Conservation (phyloP, 2,888 invertebrate species). For the Slavum lentiscoides region DNA sequence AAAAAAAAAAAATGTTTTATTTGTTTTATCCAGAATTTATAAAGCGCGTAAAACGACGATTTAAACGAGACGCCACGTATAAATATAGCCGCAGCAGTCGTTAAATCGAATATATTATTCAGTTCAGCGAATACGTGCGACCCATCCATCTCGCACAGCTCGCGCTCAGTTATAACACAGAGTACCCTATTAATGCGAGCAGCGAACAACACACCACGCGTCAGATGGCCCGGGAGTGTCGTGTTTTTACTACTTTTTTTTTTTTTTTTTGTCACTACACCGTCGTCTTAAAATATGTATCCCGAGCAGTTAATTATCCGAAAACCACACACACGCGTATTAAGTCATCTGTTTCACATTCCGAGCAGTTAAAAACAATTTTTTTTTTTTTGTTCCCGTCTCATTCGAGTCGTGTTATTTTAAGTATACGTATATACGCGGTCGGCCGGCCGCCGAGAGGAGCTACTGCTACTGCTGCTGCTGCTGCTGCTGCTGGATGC, state of each 20-base stretch:
- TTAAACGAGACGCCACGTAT: too few species aligned
- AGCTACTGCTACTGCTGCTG: too few species aligned
- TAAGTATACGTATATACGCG: conserved; percentile 34
- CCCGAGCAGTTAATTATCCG: conserved; percentile 41
- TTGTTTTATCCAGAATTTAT: too few species aligned
- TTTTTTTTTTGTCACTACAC: conserved; percentile 13
- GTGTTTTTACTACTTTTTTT: conserved; percentile 4
- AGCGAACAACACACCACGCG: neutral
- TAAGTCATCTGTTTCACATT: conserved; percentile 49
- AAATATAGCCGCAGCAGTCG: too few species aligned
- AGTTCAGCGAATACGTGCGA: too few species aligned
- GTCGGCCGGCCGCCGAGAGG: conserved; percentile 13
- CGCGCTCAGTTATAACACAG: too few species aligned
- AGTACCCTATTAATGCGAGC: conserved; percentile 1
- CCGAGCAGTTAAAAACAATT: conserved; percentile 34
- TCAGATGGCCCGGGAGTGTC: conserved; percentile 33
- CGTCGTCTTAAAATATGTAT: conserved; percentile 49
- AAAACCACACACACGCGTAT: conserved; percentile 52
- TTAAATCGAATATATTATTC: too few species aligned
- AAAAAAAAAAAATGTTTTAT: too few species aligned
- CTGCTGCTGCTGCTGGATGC: too few species aligned
- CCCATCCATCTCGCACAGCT: too few species aligned
- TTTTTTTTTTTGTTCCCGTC: neutral
- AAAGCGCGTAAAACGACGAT: too few species aligned
- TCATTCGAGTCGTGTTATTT: conserved; percentile 33